Evolutionary conservation across 2,797 vertebrate species (phyloP), one percentile per base, ranked within the genome.

Genomic region (Lagocephalus sceleratus): DNA sequence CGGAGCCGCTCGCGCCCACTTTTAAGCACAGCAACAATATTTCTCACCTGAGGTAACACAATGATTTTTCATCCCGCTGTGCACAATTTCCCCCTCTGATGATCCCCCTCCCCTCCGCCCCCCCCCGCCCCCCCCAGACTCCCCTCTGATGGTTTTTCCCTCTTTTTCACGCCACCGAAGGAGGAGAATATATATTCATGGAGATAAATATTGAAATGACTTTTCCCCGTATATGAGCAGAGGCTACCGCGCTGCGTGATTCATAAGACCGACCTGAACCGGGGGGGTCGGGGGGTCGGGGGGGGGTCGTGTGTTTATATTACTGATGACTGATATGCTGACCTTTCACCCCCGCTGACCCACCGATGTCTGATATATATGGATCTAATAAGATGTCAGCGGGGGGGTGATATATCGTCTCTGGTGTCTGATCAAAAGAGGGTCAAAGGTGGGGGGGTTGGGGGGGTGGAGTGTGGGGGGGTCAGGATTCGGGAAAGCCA

Each of bases 11-110:
- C 93, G 94, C 93, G 89, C 94, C 93, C 94, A 94, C 93, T 96
- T 95, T 95, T 94, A 93, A 94, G 92, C 90, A 90, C 89, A 90
- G 90, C 91, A 90, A 93, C 92, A 92, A 92, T 96, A 95, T 94
- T 96, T 97, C 96, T 98, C 94, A 93, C 92, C 90, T 91, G 84
- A 88, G 93, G 89, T 90, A 91, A 92, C 86, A 72, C 88, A 89
- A 90, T 89, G 89, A 91, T 90, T 91, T 90, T 85, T 90, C 89
- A 86, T 82, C 89, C 90, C 74, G 83, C 89, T 90, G 89, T 87
- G 87, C 78, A 86, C 87, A 90, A 90, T 91, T 90, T 92, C 89
- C 90, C 87, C 88, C 88, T 91, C 86, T 91, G 88, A 91, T 91
- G 88, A 82, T 89, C 82, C 86, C 84, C 75, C 78, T 75, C 64